These are phyloP conservation scores for Helicoverpa assulta DNA, from an alignment of 2,888 invertebrate genomes.

Conservation along the genomic window DNA sequence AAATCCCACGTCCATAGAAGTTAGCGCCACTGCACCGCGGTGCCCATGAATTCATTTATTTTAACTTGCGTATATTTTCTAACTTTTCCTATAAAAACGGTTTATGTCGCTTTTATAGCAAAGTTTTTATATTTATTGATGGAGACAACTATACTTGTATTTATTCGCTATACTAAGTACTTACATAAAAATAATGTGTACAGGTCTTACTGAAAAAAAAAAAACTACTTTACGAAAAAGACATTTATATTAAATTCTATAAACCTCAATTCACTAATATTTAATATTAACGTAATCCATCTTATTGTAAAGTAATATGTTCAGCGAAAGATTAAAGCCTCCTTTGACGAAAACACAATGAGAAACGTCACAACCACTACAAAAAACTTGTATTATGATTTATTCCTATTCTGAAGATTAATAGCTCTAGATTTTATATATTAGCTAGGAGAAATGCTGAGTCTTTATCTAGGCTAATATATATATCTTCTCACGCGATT, in stretches of 20 bases:
- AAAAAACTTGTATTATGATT: conserved; percentile 13
- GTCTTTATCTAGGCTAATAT: conserved; percentile 32
- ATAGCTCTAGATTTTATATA: conserved; percentile 25
- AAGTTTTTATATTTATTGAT: neutral
- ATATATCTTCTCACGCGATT: conserved; percentile 40
- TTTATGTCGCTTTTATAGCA: neutral
- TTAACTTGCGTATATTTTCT: neutral
- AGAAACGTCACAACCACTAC: conserved; percentile 10
- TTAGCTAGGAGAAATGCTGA: conserved; percentile 14
- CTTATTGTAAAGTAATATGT: conserved; percentile 1
- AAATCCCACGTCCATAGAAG: neutral
- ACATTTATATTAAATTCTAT: too few relatives aligned
- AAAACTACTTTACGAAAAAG: too few relatives aligned
- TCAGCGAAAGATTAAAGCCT: too few relatives aligned
- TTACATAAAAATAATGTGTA: too few relatives aligned
- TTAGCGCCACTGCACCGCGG: neutral
- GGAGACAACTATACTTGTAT: neutral
- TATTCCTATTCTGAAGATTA: conserved; percentile 23
- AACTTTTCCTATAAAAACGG: neutral
- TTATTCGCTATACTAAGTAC: too few relatives aligned
- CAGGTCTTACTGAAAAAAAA: too few relatives aligned
- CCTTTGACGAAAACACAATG: neutral
- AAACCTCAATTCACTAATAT: neutral
- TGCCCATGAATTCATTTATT: neutral
- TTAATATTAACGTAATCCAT: neutral